Percentiles rank a stretch among this genome's conserved stretches.
These are phyloP conservation scores for Microtus pennsylvanicus DNA, from an alignment of 2,113 vertebrate genomes.

Conservation along the genomic window DNA sequence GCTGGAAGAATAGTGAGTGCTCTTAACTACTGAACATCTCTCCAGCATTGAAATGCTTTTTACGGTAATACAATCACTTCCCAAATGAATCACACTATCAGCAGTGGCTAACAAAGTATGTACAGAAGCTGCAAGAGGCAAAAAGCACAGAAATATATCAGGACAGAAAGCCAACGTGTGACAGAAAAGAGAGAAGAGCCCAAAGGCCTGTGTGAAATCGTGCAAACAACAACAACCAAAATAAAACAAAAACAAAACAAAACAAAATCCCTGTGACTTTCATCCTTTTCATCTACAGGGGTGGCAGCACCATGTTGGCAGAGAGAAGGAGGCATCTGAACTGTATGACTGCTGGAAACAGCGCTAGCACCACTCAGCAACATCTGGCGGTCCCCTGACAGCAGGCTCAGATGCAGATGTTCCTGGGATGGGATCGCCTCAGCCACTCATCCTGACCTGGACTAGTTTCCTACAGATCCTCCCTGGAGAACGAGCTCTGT, in stretches of 20 bases:
- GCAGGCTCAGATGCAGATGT: background rate
- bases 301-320: no score
- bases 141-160: background rate
- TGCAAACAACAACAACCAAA: background rate
- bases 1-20: background rate
- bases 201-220: background rate
- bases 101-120: background rate
- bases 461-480: background rate
- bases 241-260: background rate
- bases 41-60: background rate
- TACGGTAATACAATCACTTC: background rate
- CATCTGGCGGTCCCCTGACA: no score
- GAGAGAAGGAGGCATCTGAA: background rate
- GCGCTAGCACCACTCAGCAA: no score
- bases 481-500: background rate
- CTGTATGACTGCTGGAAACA: accelerated
- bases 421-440: background rate
- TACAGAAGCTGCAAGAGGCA: background rate
- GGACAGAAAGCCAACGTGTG: background rate
- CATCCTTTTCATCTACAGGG: accelerated
- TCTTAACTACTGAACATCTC: background rate
- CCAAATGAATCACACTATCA: background rate
- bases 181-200: background rate
- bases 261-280: background rate
- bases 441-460: no score